phyloP scores from a whole-genome alignment of 2,113 vertebrate species.

The Sinocyclocheilus grahami region DNA sequence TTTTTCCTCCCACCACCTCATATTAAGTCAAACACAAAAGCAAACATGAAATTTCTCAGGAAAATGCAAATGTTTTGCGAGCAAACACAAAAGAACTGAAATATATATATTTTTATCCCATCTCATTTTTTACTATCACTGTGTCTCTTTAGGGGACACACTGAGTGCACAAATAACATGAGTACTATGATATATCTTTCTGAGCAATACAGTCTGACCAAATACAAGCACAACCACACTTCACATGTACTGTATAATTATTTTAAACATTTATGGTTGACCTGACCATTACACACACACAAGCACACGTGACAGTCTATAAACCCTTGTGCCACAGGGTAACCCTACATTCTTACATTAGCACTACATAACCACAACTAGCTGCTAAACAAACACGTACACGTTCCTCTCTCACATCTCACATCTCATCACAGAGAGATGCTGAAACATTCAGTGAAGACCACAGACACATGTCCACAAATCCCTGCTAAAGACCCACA shows the following conservation, averaged over 20 bases:
- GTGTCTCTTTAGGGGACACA: background rate
- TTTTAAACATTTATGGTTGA: no score
- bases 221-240: background rate
- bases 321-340: slow-evolving; percentile 15
- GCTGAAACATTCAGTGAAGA: slow-evolving; percentile 7
- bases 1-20: background rate
- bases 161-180: background rate
- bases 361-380: slow-evolving; percentile 34
- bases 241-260: background rate
- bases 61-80: no score
- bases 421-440: slow-evolving; percentile 7
- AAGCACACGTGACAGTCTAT: background rate
- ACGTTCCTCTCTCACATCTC: slow-evolving; percentile 22
- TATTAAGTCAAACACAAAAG: background rate
- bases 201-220: background rate
- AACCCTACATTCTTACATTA: slow-evolving; percentile 3
- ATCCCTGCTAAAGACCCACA: background rate
- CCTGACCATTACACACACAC: no score
- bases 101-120: background rate
- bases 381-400: slow-evolving; percentile 24
- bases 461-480: slow-evolving; percentile 24
- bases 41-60: background rate
- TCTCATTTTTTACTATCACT: background rate
- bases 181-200: background rate
- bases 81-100: background rate